A percentile compares a stretch with the other conserved stretches of the same genome.
These are phyloP conservation scores for Abrostola triplasia DNA, from an alignment of 2,888 invertebrate species.

Conservation along the genomic window DNA sequence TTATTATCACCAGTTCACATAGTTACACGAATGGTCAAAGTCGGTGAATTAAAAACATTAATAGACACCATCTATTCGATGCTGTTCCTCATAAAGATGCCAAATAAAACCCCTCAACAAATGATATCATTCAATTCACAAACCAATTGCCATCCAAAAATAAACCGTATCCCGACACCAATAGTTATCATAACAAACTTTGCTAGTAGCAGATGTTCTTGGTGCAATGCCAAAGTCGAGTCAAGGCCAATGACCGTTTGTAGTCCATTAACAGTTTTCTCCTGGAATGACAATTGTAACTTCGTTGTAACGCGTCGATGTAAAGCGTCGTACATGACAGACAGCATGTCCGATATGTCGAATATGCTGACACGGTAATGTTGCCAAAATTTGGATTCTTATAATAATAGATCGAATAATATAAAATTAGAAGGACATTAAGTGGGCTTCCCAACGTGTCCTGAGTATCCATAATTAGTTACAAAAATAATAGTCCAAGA, in stretches of 20 bases:
- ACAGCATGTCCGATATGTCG: constrained; percentile 23
- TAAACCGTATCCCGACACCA: neutral
- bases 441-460: neutral
- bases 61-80: constrained; percentile 49
- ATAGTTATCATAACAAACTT: constrained; percentile 24
- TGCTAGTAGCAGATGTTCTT: constrained; percentile 45
- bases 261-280: constrained; percentile 61
- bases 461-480: neutral
- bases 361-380: constrained; percentile 31
- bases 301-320: constrained; percentile 42
- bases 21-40: constrained; percentile 29
- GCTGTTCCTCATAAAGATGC: constrained; percentile 55
- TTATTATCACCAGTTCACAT: constrained; percentile 18
- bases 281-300: constrained; percentile 63
- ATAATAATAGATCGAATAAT: constrained; percentile 23
- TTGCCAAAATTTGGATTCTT: constrained; percentile 47
- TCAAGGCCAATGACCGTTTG: constrained; percentile 73
- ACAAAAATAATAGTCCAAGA: too few species aligned
- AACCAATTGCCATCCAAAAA: constrained; percentile 15
- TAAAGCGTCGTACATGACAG: constrained; percentile 33
- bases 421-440: constrained; percentile 1
- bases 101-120: constrained; percentile 50
- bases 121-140: constrained; percentile 23
- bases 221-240: constrained; percentile 68
- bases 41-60: constrained; percentile 55